Conservation (phyloP, 2,797 vertebrate genomes). For the Halcyon smyrnensis region DNA sequence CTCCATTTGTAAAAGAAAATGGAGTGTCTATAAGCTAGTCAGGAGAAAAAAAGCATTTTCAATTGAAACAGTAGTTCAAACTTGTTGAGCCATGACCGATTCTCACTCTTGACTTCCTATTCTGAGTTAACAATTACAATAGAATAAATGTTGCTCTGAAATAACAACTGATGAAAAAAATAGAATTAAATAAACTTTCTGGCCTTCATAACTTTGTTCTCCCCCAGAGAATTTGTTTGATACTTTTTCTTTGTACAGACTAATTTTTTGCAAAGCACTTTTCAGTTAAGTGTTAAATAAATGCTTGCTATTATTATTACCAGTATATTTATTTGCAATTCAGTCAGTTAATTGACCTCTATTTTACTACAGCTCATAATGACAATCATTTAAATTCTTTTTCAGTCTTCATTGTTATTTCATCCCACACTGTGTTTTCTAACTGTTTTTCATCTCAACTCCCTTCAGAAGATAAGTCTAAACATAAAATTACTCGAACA, state of each 20-base stretch:
- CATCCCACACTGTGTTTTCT: background rate
- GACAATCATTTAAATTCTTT: background rate
- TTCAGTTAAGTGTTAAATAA: background rate
- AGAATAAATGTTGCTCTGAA: background rate
- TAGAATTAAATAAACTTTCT: background rate
- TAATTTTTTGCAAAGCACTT: conserved; percentile 24
- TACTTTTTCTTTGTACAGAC: background rate
- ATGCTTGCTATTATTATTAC: background rate
- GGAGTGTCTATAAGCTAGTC: background rate
- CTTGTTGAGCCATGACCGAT: background rate
- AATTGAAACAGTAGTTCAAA: background rate
- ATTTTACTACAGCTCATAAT: background rate
- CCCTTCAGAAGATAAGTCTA: background rate
- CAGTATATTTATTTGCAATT: conserved; percentile 17
- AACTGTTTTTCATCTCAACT: background rate
- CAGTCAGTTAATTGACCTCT: background rate
- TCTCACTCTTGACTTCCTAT: background rate
- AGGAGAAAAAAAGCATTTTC: background rate
- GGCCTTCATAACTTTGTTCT: background rate
- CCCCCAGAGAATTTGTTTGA: background rate
- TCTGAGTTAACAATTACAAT: background rate
- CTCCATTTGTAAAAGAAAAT: background rate
- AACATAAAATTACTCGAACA: background rate
- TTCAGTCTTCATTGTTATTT: background rate
- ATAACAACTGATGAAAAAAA: background rate